A percentile compares a stretch with the other conserved stretches of the same genome.
Evolutionary conservation across 2,888 invertebrate genomes (phyloP).

Genomic region (Pseudanteris insignis): DNA sequence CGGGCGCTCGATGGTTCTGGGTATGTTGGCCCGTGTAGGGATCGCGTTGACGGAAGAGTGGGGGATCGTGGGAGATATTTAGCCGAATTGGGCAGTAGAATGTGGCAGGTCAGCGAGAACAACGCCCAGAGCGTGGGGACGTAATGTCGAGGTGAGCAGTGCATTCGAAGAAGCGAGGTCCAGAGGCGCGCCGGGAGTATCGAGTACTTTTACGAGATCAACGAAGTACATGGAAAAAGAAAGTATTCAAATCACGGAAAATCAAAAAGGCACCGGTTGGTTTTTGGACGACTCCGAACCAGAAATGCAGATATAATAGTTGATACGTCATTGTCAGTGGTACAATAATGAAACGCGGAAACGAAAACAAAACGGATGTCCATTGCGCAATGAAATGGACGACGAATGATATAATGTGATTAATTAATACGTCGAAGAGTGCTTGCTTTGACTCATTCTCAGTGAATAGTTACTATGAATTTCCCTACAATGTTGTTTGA

Average conservation of each 20-base stretch:
- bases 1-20: conserved; percentile 83
- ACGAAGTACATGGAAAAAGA: conserved; percentile 57
- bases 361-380: too few species aligned
- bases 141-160: conserved; percentile 53
- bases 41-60: conserved; percentile 88
- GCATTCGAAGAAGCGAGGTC: conserved; percentile 51
- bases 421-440: too few species aligned
- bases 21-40: conserved; percentile 84
- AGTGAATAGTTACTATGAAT: too few species aligned
- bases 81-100: conserved; percentile 67
- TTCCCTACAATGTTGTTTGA: too few species aligned
- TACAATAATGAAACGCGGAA: too few species aligned
- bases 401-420: too few species aligned
- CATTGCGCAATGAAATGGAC: too few species aligned
- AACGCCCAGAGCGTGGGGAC: conserved; percentile 65
- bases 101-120: conserved; percentile 68
- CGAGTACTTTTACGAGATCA: conserved; percentile 52
- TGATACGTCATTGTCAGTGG: too few species aligned
- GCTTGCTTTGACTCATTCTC: too few species aligned
- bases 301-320: conserved; percentile 63
- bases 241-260: conserved; percentile 55
- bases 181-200: conserved; percentile 30
- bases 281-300: conserved; percentile 65
- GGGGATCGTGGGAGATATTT: conserved; percentile 75
- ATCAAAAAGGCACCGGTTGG: conserved; percentile 55